Percentiles rank a stretch among this genome's conserved stretches.
These are phyloP conservation scores for Psophia crepitans DNA, from an alignment of 2,113 vertebrate species.

Conservation along the genomic window DNA sequence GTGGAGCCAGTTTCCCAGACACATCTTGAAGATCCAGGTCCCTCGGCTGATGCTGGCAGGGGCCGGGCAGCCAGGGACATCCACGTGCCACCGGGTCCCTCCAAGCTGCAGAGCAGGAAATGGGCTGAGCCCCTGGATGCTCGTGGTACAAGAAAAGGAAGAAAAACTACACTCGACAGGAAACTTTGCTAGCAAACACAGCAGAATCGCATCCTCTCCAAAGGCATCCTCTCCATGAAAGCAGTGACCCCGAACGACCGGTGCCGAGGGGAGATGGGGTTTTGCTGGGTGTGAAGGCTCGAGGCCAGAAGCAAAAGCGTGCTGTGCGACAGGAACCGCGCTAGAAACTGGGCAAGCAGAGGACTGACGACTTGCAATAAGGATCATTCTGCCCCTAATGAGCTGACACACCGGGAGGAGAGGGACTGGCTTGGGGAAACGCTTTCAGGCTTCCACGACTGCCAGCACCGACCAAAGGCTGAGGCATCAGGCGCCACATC, in stretches of 20 bases:
- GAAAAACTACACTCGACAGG: not conserved
- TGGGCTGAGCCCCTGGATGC: not conserved
- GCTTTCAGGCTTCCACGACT: not conserved
- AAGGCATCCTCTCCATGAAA: not conserved
- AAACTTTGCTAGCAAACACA: conserved; percentile 4
- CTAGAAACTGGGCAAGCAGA: not conserved
- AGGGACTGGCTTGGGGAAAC: not conserved
- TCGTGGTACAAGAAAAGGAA: not conserved
- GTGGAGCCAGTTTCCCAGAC: not conserved
- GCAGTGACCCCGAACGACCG: not conserved
- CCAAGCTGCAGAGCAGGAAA: not conserved
- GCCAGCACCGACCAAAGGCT: not conserved
- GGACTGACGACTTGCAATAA: accelerated
- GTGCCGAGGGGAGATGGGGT: accelerated
- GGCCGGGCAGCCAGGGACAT: not conserved
- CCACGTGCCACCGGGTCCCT: not conserved
- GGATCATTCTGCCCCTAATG: not conserved
- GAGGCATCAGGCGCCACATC: not conserved
- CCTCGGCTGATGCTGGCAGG: not conserved
- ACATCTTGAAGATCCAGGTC: not conserved
- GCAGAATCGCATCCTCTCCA: conserved; percentile 1
- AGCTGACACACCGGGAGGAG: not conserved
- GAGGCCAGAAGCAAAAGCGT: not conserved
- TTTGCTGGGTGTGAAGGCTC: not conserved
- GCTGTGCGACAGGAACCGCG: not conserved